A percentile compares a stretch with the other conserved stretches of the same genome.
Conservation (phyloP, 2,888 invertebrate genomes). For the Tetropium fuscum region DNA sequence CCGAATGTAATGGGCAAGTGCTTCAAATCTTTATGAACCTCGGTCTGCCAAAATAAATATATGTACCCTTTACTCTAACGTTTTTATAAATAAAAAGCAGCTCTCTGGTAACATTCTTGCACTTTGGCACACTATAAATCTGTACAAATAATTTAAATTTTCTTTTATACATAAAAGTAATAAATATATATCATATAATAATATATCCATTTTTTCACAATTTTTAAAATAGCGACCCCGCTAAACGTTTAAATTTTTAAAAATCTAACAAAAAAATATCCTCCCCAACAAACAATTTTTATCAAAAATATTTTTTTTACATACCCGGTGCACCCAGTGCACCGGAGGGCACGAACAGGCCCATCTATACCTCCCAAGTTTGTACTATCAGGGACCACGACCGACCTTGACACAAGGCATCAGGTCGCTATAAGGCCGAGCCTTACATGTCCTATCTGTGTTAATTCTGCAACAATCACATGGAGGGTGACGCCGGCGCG, state of each 20-base stretch:
- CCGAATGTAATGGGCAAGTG: slow-evolving; percentile 59
- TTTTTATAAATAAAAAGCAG: slow-evolving; percentile 63
- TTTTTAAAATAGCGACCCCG: slow-evolving; percentile 64
- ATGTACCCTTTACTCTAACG: slow-evolving; percentile 64
- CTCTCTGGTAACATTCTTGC: slow-evolving; percentile 66
- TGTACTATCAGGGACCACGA: slow-evolving; percentile 65
- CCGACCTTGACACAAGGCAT: slow-evolving; percentile 63
- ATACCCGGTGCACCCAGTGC: slow-evolving; percentile 46
- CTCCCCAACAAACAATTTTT: slow-evolving; percentile 73
- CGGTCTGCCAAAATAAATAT: slow-evolving; percentile 61
- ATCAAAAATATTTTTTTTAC: slow-evolving; percentile 75
- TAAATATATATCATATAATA: slow-evolving; percentile 65
- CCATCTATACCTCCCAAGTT: slow-evolving; percentile 65
- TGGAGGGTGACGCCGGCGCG: slow-evolving; percentile 44
- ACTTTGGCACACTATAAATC: slow-evolving; percentile 68
- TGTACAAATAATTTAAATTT: slow-evolving; percentile 68
- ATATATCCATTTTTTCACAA: slow-evolving; percentile 68
- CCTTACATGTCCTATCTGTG: slow-evolving; percentile 49
- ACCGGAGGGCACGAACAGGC: slow-evolving; percentile 36
- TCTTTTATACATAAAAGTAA: slow-evolving; percentile 65
- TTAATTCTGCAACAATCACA: slow-evolving; percentile 60
- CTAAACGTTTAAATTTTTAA: slow-evolving; percentile 61
- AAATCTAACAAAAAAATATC: slow-evolving; percentile 70
- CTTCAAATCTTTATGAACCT: slow-evolving; percentile 39
- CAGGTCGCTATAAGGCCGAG: slow-evolving; percentile 56